Evolutionary conservation across 2,113 vertebrate species (phyloP).

Genomic region (Hipposideros armiger): DNA sequence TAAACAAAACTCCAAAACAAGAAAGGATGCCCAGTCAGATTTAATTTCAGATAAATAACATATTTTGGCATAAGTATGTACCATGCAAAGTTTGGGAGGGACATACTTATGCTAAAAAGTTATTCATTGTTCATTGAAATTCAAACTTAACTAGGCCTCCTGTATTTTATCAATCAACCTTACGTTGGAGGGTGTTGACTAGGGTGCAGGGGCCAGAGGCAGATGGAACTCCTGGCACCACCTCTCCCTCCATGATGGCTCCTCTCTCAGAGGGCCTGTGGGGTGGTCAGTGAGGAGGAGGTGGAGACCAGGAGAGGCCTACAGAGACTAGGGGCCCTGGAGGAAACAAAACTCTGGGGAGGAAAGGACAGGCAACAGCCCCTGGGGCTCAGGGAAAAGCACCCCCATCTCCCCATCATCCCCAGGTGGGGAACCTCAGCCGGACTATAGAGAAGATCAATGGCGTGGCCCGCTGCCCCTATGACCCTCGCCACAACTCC

Average conservation of each 20-base stretch:
- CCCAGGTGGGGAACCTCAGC: slow-evolving; percentile 97
- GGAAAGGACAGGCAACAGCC: background rate
- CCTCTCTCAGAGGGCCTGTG: background rate
- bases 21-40: background rate
- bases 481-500: slow-evolving; percentile 98
- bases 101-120: background rate
- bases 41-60: background rate
- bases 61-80: background rate
- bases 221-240: background rate
- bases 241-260: background rate
- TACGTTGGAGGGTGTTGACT: background rate
- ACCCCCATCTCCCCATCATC: background rate
- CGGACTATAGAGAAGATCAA: slow-evolving; percentile 95
- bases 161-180: background rate
- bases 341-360: background rate
- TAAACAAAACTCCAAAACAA: background rate
- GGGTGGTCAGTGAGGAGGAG: background rate
- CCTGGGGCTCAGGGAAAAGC: background rate
- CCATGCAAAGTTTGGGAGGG: background rate
- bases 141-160: background rate
- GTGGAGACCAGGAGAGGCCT: background rate
- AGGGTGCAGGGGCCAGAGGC: background rate
- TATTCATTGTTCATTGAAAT: background rate
- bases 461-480: slow-evolving; percentile 97
- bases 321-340: background rate